Conservation (phyloP, 2,113 vertebrate species). For the Microtus montanus region DNA sequence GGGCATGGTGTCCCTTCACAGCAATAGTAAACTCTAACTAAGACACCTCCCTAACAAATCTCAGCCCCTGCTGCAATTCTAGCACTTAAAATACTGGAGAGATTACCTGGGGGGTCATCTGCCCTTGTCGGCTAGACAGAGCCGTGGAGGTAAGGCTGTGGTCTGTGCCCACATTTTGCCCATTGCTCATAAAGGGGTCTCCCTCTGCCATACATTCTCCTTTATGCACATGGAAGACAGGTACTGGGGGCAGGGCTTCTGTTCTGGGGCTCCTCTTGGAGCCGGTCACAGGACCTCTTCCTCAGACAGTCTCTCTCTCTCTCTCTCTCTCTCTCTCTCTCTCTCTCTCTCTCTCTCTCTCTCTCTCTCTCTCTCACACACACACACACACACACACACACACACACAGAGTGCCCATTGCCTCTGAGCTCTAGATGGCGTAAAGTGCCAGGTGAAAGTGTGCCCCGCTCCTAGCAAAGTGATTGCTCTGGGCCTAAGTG, state of each 20-base stretch:
- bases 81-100: neutral
- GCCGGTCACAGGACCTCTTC: too few relatives aligned
- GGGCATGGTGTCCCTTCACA: too few relatives aligned
- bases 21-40: too few relatives aligned
- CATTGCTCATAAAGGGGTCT: neutral
- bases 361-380: neutral
- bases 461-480: constrained; percentile 10
- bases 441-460: constrained; percentile 68
- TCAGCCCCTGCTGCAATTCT: neutral
- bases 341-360: too few relatives aligned
- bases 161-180: neutral
- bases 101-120: rapidly evolving
- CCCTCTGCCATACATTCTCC: neutral
- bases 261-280: neutral
- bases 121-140: neutral
- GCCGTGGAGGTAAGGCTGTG: too few relatives aligned
- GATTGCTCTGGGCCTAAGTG: constrained; percentile 75
- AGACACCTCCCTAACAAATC: neutral
- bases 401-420: rapidly evolving
- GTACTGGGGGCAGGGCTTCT: neutral
- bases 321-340: too few relatives aligned
- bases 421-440: neutral
- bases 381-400: neutral
- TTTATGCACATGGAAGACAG: rapidly evolving
- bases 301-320: too few relatives aligned